phyloP scores from a whole-genome alignment of 2,888 invertebrate species.

The Pammene fasciana region DNA sequence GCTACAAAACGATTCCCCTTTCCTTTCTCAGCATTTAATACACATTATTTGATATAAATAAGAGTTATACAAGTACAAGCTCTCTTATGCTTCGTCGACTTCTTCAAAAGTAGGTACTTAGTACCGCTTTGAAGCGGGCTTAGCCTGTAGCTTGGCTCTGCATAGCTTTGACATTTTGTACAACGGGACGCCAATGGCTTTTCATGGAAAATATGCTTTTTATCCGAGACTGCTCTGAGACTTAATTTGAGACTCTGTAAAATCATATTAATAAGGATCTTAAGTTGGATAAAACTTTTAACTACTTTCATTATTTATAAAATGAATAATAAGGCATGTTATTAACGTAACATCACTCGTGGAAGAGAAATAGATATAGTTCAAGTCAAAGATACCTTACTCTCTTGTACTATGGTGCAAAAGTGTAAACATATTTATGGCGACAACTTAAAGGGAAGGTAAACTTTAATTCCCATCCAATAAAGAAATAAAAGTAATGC shows the following conservation, averaged over 20 bases:
- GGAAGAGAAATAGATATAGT: no score
- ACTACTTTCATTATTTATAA: no score
- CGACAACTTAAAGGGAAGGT: slow-evolving; percentile 18
- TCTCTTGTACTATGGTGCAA: no score
- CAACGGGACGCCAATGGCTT: neutral
- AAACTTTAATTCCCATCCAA: slow-evolving; percentile 47
- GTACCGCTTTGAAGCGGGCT: slow-evolving; percentile 34
- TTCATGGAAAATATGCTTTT: slow-evolving; percentile 15
- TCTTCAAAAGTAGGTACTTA: slow-evolving; percentile 24
- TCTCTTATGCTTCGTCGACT: slow-evolving; percentile 4
- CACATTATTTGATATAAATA: no score
- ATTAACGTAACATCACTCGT: no score
- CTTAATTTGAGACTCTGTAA: neutral
- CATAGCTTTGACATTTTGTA: slow-evolving; percentile 26
- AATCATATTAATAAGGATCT: no score
- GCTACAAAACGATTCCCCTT: neutral
- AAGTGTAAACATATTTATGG: no score
- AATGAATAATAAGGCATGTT: no score
- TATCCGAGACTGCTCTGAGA: neutral
- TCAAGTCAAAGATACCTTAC: no score
- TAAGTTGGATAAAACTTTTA: no score
- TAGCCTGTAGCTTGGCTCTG: slow-evolving; percentile 11
- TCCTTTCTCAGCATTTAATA: no score
- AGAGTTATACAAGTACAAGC: neutral
- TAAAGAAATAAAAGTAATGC: slow-evolving; percentile 60